Evolutionary conservation across 2,888 invertebrate species (phyloP), one percentile per base, ranked within the genome.

Genomic region (Ischnura elegans): DNA sequence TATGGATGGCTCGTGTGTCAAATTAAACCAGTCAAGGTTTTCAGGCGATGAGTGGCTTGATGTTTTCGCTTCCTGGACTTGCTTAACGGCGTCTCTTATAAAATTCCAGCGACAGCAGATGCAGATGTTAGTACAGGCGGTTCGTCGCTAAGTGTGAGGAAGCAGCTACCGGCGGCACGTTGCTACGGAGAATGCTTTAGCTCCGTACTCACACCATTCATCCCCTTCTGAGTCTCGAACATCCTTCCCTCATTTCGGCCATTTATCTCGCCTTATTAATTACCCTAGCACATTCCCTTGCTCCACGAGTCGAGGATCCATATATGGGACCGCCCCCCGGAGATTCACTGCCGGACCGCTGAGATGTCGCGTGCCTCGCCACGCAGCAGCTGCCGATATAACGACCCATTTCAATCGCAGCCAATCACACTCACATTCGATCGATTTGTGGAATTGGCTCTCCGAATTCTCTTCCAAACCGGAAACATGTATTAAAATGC

Each of bases 191-290:
- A n/a, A 61, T 25, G n/a, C n/a, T n/a, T 4, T n/a, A 25, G 3
- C n/a, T 6, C 61, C 61, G 47, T 25, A n/a, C 21, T 16, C 66
- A 10, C 5, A 5, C 66, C 66, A 66, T 36, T 5, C 76, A 36
- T 0, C 76, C 13, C 13, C 36, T 10, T 25, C 10, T 13, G 10
- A 76, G n/a, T 36, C 76, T 29, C 36, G 2, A 76, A 29, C 36
- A 6, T 36, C 66, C 29, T n/a, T 29, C 6, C 29, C 76, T 76
- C 16, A 36, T 76, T 76, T 36, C 10, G 16, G 36, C 76, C 76
- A 76, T 13, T 76, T 76, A 76, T 76, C 76, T 76, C 76, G 36
- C 76, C 76, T 76, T 76, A 36, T 76, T 76, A 76, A 76, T 76
- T 61, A 61, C n/a, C n/a, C n/a, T n/a, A n/a, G n/a, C n/a, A n/a